Evolutionary conservation across 1,140 invertebrate species (phyloP).

Genomic region (Cataglyphis hispanica): DNA sequence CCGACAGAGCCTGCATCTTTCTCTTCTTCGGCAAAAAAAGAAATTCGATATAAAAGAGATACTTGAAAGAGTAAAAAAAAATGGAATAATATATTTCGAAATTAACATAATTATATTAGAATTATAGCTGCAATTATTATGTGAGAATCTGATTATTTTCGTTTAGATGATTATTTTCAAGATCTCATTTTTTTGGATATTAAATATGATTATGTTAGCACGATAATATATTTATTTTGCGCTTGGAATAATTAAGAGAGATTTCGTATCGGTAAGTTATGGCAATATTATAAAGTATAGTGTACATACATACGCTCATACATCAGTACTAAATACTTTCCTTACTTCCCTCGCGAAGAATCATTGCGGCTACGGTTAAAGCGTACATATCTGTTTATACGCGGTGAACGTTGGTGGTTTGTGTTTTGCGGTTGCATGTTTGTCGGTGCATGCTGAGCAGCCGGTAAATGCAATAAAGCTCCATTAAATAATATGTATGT

Average conservation of each 20-base stretch:
- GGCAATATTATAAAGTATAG: slow-evolving; percentile 9
- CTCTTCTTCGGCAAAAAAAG: slow-evolving; percentile 5
- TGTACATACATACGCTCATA: background rate
- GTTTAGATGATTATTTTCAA: background rate
- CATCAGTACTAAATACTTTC: slow-evolving; percentile 10
- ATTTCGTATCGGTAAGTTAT: slow-evolving; percentile 5
- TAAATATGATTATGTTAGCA: background rate
- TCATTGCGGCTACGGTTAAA: background rate
- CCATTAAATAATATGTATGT: background rate
- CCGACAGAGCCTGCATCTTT: slow-evolving; percentile 19
- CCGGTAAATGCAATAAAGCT: slow-evolving; percentile 9
- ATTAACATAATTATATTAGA: slow-evolving; percentile 25
- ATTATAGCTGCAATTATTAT: background rate
- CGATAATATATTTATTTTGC: background rate
- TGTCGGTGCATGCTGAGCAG: slow-evolving; percentile 32
- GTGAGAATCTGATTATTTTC: slow-evolving; percentile 5
- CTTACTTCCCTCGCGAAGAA: background rate
- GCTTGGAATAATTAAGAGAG: background rate
- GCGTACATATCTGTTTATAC: slow-evolving; percentile 33
- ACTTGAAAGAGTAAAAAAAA: background rate
- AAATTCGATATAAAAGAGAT: background rate
- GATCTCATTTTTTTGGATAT: background rate
- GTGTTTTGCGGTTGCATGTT: slow-evolving; percentile 17
- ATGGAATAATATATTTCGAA: background rate
- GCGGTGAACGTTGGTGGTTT: slow-evolving; percentile 31